Base-by-base conservation (phyloP, 1,140 invertebrate genomes). In the Delia radicum region DNA sequence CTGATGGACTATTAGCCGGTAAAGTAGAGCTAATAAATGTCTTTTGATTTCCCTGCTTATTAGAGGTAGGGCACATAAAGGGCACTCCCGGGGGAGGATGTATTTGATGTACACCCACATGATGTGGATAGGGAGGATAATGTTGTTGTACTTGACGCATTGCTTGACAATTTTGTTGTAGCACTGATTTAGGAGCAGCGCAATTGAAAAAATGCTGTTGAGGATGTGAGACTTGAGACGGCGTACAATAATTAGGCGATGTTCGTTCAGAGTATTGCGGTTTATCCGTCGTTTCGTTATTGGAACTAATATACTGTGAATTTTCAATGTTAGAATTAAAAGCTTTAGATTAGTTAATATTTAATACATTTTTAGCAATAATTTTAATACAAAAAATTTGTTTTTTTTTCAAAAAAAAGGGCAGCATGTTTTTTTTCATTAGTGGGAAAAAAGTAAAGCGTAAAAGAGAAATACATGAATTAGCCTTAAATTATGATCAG, bases 111-210 rank as follows among this genome's bases (percentile, higher is more conserved):
- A 84, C 80, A 73, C 85, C 84, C 75, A 85, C 80, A 65, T 87
- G 84, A 77, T 84, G 80, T 12, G 87, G 85, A 81, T 87, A 83
- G 37, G 84, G 80, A 74, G 86, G 83, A 85, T 87, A 85, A 71
- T 84, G 85, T 77, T 87, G 85, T 74, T 87, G 85, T 24, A 86
- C 82, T 78, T 84, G 82, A 12, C 82, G 82, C 79, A 86, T 86
- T 0, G 82, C 82, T 75, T 86, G 83, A 74, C 83, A 86, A 69
- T 87, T 87, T 65, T 86, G 84, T 48, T 82, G 87, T 76, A 87
- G 80, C 84, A 85, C 87, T 62, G 80, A 85, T 81, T 85, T 88
- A 77, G 77, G 79, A 18, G 85, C 84, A 74, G 82, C 84, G 77
- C 81, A 82, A 69, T 85, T 86, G 78, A 86, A 85, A 63, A 81